Base-by-base conservation (phyloP, 2,797 vertebrate genomes). In the Sebastes kiyomatsui region DNA sequence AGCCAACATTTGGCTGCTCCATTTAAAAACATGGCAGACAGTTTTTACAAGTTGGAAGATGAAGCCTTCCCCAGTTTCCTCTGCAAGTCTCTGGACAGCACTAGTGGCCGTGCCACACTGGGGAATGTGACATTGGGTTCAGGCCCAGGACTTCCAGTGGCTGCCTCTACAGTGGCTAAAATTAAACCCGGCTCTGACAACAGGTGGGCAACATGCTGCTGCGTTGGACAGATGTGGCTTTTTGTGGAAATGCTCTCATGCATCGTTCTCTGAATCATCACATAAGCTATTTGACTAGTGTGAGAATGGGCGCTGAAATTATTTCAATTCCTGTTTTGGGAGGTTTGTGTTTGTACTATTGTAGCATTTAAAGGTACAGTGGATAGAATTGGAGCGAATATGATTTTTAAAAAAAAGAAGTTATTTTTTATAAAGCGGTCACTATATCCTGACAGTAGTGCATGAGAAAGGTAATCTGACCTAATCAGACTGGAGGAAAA, bases 81-180 rank as follows among this genome's bases (percentile, higher is more conserved):
- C 64, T 92, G 89, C 20, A 93, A 85, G 58, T 97, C 97, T 0
- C 76, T 97, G 71, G 91, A 93, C 79, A 96, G 95, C 78, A 93
- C 87, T 56, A 94, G 91, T 14, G 95, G 95, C 42, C 96, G 95
- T 7, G 93, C 85, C 32, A 85, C 93, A 23, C 92, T 98, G 70
- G 97, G 94, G 81, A 97, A 99, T 81, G 90, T 97, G 80, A 98
- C 97, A 0, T 61, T 98, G 83, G 95, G 95, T 72, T 98, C 98
- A 73, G 96, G 96, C 75, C 96, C 96, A 14, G 99, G 98, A 32
- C 90, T 98, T 25, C 99, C 99, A 55, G 95, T 99, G 90, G 98
- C 98, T 68, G 97, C 98, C 79, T 99, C 99, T n/a, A 99, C 99
- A 23, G 95, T 98, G 82, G 97, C 96, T 90, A 97, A 96, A 96